These are phyloP conservation scores for Boulengeromyrus knoepffleri DNA, from an alignment of 2,113 vertebrate species.

Conservation along the genomic window DNA sequence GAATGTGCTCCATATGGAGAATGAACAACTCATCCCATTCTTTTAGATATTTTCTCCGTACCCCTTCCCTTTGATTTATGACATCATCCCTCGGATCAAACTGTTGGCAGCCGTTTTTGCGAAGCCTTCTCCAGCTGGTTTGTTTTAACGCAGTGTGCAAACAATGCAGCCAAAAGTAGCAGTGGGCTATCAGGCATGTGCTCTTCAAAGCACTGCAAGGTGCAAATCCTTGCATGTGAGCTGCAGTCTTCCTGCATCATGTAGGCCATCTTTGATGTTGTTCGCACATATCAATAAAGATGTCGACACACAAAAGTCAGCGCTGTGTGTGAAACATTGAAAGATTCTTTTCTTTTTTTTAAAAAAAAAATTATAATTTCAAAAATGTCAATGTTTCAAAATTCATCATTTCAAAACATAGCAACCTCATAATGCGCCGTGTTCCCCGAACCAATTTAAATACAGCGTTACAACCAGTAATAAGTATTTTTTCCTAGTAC, in stretches of 20 bases:
- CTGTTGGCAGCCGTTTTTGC: neutral
- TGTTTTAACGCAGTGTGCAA: slow-evolving; percentile 2
- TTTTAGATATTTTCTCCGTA: neutral
- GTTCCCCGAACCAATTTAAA: neutral
- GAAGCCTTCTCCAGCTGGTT: neutral
- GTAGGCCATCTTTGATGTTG: neutral
- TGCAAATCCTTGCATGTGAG: neutral
- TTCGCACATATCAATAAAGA: neutral
- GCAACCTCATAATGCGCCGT: neutral
- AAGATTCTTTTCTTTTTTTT: neutral
- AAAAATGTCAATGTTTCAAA: neutral
- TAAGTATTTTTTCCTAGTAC: neutral
- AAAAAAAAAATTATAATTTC: neutral
- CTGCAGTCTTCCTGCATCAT: neutral
- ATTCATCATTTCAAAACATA: neutral
- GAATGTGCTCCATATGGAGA: slow-evolving; percentile 17
- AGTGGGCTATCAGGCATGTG: neutral
- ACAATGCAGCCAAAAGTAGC: neutral
- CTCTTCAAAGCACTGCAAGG: neutral
- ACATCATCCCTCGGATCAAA: slow-evolving; percentile 4
- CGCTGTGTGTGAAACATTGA: neutral
- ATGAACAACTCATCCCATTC: slow-evolving; percentile 1
- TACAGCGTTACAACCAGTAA: neutral
- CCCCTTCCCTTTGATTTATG: slow-evolving; percentile 18
- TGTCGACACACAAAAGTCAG: neutral